These are phyloP conservation scores for Diachasmimorpha longicaudata DNA, from an alignment of 1,140 invertebrate genomes.

Conservation along the genomic window DNA sequence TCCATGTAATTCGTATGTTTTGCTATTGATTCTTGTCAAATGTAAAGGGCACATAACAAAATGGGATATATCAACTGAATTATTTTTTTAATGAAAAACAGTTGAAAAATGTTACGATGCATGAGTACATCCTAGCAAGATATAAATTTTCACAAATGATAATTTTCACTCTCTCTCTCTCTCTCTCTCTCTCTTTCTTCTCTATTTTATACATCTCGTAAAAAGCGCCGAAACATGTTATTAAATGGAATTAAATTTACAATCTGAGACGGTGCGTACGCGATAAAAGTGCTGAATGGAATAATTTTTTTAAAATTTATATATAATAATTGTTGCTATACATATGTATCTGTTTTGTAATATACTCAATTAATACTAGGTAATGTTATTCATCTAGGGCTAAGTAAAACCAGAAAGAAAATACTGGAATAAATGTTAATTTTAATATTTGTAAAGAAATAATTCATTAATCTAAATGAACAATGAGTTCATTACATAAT, in stretches of 20 bases:
- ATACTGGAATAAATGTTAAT: conserved; percentile 1
- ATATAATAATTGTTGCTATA: conserved; percentile 51
- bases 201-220: not conserved
- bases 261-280: not conserved
- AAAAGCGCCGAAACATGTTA: not conserved
- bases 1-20: too few relatives aligned
- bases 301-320: conserved; percentile 43
- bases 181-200: not conserved
- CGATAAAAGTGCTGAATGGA: conserved; percentile 41
- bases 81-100: too few relatives aligned
- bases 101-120: too few relatives aligned
- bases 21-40: too few relatives aligned
- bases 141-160: too few relatives aligned
- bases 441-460: conserved; percentile 2
- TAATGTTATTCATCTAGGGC: not conserved
- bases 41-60: too few relatives aligned
- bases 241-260: not conserved
- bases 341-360: conserved; percentile 55
- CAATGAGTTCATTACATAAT: too few relatives aligned
- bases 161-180: not conserved
- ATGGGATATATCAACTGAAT: too few relatives aligned
- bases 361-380: conserved; percentile 37
- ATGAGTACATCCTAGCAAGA: too few relatives aligned
- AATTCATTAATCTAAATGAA: not conserved
- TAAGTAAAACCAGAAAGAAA: not conserved